Conservation (phyloP, 2,113 vertebrate genomes). For the Crotophaga sulcirostris region DNA sequence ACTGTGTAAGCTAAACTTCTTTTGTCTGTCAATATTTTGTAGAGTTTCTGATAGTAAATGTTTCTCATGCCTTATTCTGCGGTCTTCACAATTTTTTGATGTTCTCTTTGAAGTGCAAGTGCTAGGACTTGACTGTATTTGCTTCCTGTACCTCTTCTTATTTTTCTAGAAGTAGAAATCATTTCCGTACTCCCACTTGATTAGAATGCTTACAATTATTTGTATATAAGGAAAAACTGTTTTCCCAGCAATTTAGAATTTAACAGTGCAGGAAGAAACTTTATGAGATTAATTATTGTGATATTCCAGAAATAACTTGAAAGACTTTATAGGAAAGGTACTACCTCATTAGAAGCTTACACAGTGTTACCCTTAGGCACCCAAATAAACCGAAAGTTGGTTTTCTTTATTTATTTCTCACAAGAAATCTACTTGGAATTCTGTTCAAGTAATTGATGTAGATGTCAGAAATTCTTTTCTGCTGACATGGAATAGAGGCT, state of each 20-base stretch:
- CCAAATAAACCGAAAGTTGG: background rate
- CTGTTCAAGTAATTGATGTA: conserved; percentile 54
- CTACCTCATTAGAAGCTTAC: background rate
- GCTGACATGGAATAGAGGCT: conserved; percentile 54
- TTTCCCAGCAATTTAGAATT: background rate
- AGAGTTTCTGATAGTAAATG: background rate
- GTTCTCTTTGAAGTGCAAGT: background rate
- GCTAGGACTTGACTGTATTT: background rate
- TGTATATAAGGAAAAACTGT: background rate
- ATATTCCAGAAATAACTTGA: background rate
- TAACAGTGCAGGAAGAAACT: background rate
- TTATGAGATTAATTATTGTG: background rate
- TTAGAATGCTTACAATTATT: background rate
- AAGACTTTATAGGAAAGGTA: background rate
- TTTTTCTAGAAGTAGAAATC: background rate
- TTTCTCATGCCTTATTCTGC: background rate
- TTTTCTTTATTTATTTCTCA: conserved; percentile 27
- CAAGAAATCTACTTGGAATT: conserved; percentile 31
- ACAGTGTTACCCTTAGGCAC: background rate
- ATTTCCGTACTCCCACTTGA: background rate
- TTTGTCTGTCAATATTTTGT: background rate
- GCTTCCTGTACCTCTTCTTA: background rate
- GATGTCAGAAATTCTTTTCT: conserved; percentile 71
- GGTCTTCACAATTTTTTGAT: background rate
- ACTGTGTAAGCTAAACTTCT: background rate